Evolutionary conservation across 2,113 vertebrate species (phyloP).

Genomic region (Poicephalus gulielmi): DNA sequence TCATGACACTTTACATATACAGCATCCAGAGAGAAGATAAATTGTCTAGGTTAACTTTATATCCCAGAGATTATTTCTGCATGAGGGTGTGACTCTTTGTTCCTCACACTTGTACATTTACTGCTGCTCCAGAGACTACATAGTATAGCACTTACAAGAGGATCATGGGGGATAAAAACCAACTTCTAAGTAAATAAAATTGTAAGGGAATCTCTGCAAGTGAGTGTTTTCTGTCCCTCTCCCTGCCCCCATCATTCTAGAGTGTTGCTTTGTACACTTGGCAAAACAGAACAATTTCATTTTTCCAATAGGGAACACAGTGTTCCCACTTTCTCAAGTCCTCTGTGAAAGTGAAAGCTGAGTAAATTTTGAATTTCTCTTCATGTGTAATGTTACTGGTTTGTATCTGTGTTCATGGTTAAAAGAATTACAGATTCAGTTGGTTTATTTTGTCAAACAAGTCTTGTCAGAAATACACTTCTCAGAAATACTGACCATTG

Average conservation of each 20-base stretch:
- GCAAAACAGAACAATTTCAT: background rate
- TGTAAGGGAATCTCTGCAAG: background rate
- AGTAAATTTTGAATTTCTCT: background rate
- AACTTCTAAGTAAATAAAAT: background rate
- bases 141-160: background rate
- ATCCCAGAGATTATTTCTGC: background rate
- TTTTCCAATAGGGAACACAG: background rate
- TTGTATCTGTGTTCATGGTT: background rate
- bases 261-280: background rate
- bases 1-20: background rate
- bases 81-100: background rate
- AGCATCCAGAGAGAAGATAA: background rate
- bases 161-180: background rate
- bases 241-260: background rate
- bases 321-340: background rate
- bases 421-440: background rate
- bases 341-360: background rate
- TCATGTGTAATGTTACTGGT: background rate
- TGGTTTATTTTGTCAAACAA: background rate
- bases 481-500: background rate
- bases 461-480: background rate
- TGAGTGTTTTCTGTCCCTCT: background rate
- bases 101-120: background rate
- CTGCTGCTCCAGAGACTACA: background rate
- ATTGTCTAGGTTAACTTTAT: background rate